Base-by-base conservation (phyloP, 1,140 invertebrate genomes). In the Portunus trituberculatus region DNA sequence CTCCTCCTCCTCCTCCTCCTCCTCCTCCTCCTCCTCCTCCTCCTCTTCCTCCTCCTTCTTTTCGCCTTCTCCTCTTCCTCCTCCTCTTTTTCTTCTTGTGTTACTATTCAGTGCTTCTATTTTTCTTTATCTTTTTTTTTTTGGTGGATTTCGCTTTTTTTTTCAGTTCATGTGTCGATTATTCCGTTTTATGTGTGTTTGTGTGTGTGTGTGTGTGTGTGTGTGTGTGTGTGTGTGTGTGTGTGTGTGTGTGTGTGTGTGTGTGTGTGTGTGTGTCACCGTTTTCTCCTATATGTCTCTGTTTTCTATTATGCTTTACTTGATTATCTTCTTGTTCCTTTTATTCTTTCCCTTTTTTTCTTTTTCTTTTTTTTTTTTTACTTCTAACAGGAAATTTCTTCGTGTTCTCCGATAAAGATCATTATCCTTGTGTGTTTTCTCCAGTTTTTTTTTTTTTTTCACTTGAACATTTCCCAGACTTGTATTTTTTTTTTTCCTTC, bases 191-290 rank as follows among this genome's bases (percentile, higher is more conserved):
- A 14, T 52, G 48, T 52, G 48, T 32, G n/a, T 84, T 4, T 84
- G 83, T 84, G 83, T 84, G n/a, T 84, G 83, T 84, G 83, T 84
- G 83, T 84, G 83, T 84, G 83, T 84, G 83, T 84, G 83, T 84
- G 83, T 84, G 83, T 84, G 83, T 84, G 83, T 84, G 83, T 84
- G 83, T 84, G 83, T 84, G 83, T 84, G 83, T 84, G 83, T 84
- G 31, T 84, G 83, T 84, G 83, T 84, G 83, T 84, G 83, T 84
- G 83, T 28, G 83, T 28, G 83, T 28, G 83, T 28, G 83, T 28
- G 83, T 28, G 83, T 28, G 83, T 31, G 32, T 31, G 83, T 31
- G 83, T 31, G 83, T 31, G 83, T 14, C 10, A 0, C 28, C 28
- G 0, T 88, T 3, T 25, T 45, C 45, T 10, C 31, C 86, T 25